Evolutionary conservation across 2,888 invertebrate species (phyloP).

Genomic region (Tridacna gigas): DNA sequence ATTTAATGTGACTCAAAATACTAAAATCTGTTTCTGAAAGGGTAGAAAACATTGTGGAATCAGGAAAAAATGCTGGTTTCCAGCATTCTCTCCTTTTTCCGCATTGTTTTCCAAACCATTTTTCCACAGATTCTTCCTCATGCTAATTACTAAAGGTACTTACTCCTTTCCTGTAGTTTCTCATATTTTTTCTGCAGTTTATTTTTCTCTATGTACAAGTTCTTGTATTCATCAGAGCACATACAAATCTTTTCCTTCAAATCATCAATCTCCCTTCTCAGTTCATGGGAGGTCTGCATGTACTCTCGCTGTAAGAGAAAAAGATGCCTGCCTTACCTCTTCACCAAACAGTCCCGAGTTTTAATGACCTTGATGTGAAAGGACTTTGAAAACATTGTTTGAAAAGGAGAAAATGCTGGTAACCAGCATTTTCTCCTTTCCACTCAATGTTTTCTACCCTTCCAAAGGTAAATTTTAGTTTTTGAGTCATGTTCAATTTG

Average conservation of each 20-base stretch:
- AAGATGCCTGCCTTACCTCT: too few species aligned
- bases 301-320: constrained; percentile 59
- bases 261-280: constrained; percentile 76
- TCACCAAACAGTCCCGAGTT: too few species aligned
- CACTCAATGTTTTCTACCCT: not conserved
- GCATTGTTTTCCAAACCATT: not conserved
- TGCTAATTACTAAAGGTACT: too few species aligned
- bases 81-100: not conserved
- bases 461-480: too few species aligned
- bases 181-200: constrained; percentile 73
- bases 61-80: not conserved
- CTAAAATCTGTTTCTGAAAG: too few species aligned
- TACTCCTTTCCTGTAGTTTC: constrained; percentile 67
- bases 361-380: too few species aligned
- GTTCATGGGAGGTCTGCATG: constrained; percentile 67
- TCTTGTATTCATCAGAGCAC: constrained; percentile 81
- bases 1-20: too few species aligned
- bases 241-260: constrained; percentile 78
- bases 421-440: not conserved
- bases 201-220: constrained; percentile 76
- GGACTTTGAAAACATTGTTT: not conserved
- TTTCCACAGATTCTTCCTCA: too few species aligned
- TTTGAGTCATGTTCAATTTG: too few species aligned
- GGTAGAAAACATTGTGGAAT: too few species aligned
- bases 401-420: not conserved